Base-by-base conservation (phyloP, 2,797 vertebrate species). In the Sebastes hopkinsi region DNA sequence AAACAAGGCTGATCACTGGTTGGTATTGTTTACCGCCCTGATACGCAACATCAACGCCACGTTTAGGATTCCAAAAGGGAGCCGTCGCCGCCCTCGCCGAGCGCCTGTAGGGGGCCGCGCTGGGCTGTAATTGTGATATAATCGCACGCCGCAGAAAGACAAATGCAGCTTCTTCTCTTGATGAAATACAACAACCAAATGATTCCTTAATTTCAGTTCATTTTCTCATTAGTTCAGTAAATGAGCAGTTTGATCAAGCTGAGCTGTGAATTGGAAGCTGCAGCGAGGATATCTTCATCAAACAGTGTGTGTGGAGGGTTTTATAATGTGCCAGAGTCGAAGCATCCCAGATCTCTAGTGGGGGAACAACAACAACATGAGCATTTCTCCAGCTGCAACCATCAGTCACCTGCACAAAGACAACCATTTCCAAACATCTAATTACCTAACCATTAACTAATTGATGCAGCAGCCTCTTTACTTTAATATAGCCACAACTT, bases 161-260 rank as follows among this genome's bases (percentile, higher is more conserved):
- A 50, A 72, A 73, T 18, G 62, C 38, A 38, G 55, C 34, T 59
- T 73, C 54, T 79, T 62, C 69, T 61, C 66, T 66, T 66, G 77
- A 72, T 85, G 78, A 80, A 83, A 89, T 46, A 22, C 70, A 85
- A 77, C 83, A 82, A 80, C 18, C 46, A 78, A 80, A 79, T 59
- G 55, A 89, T 82, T 79, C 42, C 56, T 81, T 80, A 30, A 80
- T 86, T 85, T 84, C 64, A 52, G 67, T 61, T 89, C 65, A 79
- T 84, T 88, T 90, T 64, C 87, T 82, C 80, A 87, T 92, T 87
- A 91, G 73, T 71, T 76, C 72, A 74, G 84, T 61, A 86, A 89
- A 92, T 75, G 70, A 87, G 81, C 78, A 73, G 78, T 89, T 89
- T 87, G 74, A 88, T 87, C 77, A 75, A 78, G 71, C 72, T 34